phyloP scores from a whole-genome alignment of 2,797 vertebrate species.

The Platalea minor region DNA sequence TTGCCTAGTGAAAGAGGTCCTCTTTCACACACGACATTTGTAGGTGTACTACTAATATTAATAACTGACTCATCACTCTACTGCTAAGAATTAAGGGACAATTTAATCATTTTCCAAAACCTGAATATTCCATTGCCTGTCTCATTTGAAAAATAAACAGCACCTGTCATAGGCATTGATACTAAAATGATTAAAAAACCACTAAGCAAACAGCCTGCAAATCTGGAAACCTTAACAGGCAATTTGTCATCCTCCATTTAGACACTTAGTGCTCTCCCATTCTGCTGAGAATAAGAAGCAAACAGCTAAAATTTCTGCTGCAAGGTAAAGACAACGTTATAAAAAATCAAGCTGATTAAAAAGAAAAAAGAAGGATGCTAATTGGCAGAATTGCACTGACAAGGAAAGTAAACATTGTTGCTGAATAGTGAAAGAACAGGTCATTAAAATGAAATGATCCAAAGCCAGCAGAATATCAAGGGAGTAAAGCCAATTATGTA shows the following conservation, averaged over 20 bases:
- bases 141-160: not conserved
- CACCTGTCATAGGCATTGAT: not conserved
- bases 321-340: not conserved
- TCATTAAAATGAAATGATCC: not conserved
- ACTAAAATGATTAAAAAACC: not conserved
- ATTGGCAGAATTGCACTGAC: not conserved
- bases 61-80: not conserved
- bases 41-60: not conserved
- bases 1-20: no score
- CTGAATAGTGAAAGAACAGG: not conserved
- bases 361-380: not conserved
- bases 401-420: not conserved
- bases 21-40: no score
- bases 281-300: not conserved
- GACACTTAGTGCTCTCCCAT: not conserved
- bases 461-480: not conserved
- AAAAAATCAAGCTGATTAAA: not conserved
- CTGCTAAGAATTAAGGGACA: not conserved
- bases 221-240: not conserved
- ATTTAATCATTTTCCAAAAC: not conserved
- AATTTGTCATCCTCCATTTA: no score
- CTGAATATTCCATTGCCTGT: not conserved
- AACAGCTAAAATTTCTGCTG: not conserved
- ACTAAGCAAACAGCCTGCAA: not conserved
- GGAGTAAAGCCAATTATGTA: not conserved